phyloP scores from a whole-genome alignment of 2,888 invertebrate species.

The Eristalis pertinax region DNA sequence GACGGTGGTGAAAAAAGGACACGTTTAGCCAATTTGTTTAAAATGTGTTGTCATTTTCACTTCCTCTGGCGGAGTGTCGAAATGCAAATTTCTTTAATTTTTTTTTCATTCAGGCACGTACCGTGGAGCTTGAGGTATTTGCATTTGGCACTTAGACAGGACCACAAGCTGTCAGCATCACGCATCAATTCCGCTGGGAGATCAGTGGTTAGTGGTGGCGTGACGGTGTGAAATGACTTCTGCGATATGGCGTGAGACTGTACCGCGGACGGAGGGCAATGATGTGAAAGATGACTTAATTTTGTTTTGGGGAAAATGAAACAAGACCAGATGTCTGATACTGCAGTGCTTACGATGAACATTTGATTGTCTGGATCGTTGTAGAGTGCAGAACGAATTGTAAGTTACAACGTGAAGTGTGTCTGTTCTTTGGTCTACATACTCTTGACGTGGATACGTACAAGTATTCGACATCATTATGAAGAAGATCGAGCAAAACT shows the following conservation, averaged over 20 bases:
- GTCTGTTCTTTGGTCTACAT: too few relatives aligned
- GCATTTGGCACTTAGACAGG: slow-evolving; percentile 63
- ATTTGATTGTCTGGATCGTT: too few relatives aligned
- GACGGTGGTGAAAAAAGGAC: slow-evolving; percentile 68
- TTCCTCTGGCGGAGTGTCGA: slow-evolving; percentile 47
- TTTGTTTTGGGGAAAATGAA: neutral
- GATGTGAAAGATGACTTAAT: slow-evolving; percentile 34
- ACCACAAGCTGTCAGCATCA: slow-evolving; percentile 52
- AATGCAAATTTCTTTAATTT: slow-evolving; percentile 69
- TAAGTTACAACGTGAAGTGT: too few relatives aligned
- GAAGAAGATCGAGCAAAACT: too few relatives aligned
- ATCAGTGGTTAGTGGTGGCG: slow-evolving; percentile 9
- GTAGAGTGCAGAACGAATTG: too few relatives aligned
- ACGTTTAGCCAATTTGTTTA: slow-evolving; percentile 75
- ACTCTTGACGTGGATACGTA: too few relatives aligned
- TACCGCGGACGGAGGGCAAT: slow-evolving; percentile 21
- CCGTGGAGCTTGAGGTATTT: slow-evolving; percentile 32
- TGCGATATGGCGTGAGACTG: neutral
- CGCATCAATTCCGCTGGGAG: slow-evolving; percentile 58
- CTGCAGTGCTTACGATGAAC: neutral
- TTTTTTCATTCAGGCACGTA: slow-evolving; percentile 45
- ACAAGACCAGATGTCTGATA: neutral
- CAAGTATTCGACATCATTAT: too few relatives aligned
- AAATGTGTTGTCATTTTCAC: slow-evolving; percentile 67
- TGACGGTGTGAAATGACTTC: slow-evolving; percentile 5